Evolutionary conservation across 2,113 vertebrate species (phyloP).

Genomic region (Poicephalus meyeri): DNA sequence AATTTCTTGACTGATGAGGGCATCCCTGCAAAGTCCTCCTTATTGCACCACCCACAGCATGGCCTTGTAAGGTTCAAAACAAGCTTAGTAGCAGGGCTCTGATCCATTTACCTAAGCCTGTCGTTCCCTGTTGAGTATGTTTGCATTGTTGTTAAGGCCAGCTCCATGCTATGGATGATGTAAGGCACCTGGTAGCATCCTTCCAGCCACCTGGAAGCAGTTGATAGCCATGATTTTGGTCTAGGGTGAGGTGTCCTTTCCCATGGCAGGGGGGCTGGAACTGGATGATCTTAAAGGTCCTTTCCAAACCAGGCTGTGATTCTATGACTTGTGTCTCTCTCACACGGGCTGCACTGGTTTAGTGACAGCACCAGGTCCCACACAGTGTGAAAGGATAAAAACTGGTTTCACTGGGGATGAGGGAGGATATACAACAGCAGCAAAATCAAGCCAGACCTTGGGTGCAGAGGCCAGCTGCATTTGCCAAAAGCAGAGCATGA

Average conservation of each 20-base stretch:
- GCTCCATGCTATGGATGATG: background rate
- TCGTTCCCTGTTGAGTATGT: background rate
- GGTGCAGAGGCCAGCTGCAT: background rate
- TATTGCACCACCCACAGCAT: fast-evolving
- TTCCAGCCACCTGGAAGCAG: background rate
- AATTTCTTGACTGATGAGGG: too few species aligned
- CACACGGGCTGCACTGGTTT: background rate
- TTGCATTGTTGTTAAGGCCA: background rate
- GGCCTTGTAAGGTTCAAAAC: background rate
- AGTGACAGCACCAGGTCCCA: background rate
- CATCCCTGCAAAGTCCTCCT: background rate
- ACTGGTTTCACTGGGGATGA: background rate
- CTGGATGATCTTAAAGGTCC: background rate
- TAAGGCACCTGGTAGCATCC: background rate
- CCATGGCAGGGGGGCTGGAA: background rate
- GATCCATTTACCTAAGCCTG: background rate
- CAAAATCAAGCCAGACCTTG: fast-evolving
- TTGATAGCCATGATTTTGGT: background rate
- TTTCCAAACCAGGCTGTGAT: background rate
- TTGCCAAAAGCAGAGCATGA: background rate
- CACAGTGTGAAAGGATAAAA: background rate
- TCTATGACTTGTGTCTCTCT: background rate
- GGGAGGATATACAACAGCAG: background rate
- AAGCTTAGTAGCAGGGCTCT: background rate
- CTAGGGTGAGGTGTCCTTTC: background rate